phyloP scores from a whole-genome alignment of 2,113 vertebrate species.

The Phylloscopus trochiloides region DNA sequence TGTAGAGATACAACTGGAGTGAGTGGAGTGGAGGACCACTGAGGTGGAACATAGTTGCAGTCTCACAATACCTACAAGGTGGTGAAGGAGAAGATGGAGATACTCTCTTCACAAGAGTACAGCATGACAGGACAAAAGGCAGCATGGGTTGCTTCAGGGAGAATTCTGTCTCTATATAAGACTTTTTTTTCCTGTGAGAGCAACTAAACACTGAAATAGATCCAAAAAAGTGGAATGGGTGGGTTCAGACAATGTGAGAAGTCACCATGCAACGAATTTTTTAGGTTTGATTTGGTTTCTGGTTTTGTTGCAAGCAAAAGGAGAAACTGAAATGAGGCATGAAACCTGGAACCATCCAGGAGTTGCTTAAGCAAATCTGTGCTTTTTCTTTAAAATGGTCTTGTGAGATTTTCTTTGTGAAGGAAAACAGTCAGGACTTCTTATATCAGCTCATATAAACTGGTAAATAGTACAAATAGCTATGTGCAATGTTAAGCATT shows the following conservation, averaged over 20 bases:
- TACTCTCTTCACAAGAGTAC: not conserved
- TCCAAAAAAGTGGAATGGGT: not conserved
- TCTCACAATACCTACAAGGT: not conserved
- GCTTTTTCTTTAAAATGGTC: not conserved
- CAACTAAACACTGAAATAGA: not conserved
- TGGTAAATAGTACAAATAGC: not conserved
- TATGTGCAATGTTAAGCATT: not conserved
- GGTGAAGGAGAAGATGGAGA: not conserved
- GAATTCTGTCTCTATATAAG: not conserved
- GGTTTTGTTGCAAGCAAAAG: not conserved
- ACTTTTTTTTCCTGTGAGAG: not conserved
- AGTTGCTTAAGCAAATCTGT: not conserved
- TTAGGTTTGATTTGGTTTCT: not conserved
- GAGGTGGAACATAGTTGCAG: not conserved
- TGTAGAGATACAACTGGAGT: not conserved
- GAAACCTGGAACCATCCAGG: not conserved
- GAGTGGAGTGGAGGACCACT: not conserved
- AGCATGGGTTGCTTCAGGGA: not conserved
- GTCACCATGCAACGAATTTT: not conserved
- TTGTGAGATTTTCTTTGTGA: not conserved
- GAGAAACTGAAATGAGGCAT: not conserved
- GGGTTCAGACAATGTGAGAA: not conserved
- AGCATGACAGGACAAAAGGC: not conserved
- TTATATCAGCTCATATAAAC: not conserved
- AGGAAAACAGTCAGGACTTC: not conserved